These are phyloP conservation scores for Piliocolobus tephrosceles DNA, from an alignment of 2,113 vertebrate genomes.

Conservation along the genomic window DNA sequence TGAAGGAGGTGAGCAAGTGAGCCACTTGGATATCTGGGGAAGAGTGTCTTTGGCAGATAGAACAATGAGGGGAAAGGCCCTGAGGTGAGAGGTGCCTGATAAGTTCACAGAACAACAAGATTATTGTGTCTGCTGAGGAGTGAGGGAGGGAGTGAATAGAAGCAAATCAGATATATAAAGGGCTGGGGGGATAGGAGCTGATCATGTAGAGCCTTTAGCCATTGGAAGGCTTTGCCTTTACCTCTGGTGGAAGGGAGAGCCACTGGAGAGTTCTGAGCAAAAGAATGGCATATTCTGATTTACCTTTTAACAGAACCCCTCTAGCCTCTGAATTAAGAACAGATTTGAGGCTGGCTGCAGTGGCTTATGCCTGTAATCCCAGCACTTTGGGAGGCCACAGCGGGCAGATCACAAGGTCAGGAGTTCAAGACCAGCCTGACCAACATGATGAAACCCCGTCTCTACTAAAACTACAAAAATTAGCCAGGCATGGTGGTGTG, in stretches of 20 bases:
- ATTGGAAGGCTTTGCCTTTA: background rate
- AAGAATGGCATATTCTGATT: background rate
- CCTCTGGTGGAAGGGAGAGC: background rate
- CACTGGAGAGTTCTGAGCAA: background rate
- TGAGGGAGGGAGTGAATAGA: background rate
- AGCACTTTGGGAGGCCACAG: too few relatives aligned
- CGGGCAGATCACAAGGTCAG: too few relatives aligned
- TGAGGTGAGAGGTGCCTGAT: background rate
- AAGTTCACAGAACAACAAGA: background rate
- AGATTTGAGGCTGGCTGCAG: background rate
- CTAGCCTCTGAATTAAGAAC: background rate
- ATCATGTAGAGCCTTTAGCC: background rate
- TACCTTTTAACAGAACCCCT: background rate
- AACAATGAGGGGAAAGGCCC: background rate
- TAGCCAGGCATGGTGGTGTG: too few relatives aligned
- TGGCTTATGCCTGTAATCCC: too few relatives aligned
- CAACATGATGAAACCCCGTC: too few relatives aligned
- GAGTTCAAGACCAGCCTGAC: too few relatives aligned
- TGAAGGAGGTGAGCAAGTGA: background rate
- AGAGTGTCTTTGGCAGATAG: background rate
- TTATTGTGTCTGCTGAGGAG: background rate
- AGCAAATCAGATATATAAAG: background rate
- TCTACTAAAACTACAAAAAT: too few relatives aligned
- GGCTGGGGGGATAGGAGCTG: accelerated
- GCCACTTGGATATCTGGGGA: background rate